Evolutionary conservation across 2,113 vertebrate species (phyloP), one percentile per base, ranked within the genome.

Genomic region (Anoplopoma fimbria): DNA sequence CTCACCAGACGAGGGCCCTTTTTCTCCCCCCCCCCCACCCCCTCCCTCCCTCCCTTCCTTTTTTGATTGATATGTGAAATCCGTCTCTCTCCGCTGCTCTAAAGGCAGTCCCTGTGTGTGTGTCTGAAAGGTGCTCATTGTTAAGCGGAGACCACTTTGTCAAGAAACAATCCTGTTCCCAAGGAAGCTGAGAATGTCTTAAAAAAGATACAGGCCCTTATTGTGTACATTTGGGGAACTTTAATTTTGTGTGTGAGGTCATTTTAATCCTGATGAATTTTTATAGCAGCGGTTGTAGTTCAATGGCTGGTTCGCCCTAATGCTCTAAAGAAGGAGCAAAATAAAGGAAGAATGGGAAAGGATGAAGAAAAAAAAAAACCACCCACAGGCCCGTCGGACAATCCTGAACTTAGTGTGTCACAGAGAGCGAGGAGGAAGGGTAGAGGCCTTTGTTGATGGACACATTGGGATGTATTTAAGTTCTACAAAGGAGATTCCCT

Each of bases 51-150:
- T 38, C 74, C 76, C 71, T 23, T 58, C 53, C 83, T 83, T 89
- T 85, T 96, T 95, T 96, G 95, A 96, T 96, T 96, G 96, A 96
- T 96, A 95, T 96, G 95, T 96, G 95, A 96, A 96, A 95, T 96
- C 95, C 94, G 93, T 96, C 95, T 93, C 90, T 91, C 90, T 86
- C 60, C 85, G 82, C 85, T 62, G 90, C 93, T 94, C 93, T 93
- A 94, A 95, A 95, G 94, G 92, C 95, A 89, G 93, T 89, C 91
- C 91, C 91, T 94, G 93, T 94, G 93, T 90, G 93, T 90, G 93
- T 47, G 90, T 91, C 90, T 95, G 95, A 96, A 96, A 96, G 95
- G 95, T 96, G 93, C 90, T 94, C 92, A 96, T 96, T 96, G 96
- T 96, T 86, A 87, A 86, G 87, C 77, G 42, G 86, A 92, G 92